phyloP scores from a whole-genome alignment of 2,113 vertebrate species.

The Lasiurus borealis region DNA sequence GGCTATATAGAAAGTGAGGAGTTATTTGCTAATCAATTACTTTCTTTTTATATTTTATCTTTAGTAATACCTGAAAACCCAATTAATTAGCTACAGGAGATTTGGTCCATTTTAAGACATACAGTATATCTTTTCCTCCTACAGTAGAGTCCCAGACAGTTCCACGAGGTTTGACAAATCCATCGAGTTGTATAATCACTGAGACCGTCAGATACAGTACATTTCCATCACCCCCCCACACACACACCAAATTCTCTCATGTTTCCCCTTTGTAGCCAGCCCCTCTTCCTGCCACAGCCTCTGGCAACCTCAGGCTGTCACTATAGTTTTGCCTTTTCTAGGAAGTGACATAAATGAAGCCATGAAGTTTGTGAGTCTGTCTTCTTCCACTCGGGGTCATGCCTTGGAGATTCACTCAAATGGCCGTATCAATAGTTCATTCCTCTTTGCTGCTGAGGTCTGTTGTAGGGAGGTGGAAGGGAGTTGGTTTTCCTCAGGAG shows the following conservation, averaged over 20 bases:
- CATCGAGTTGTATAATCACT: not conserved
- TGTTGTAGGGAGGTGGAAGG: accelerated
- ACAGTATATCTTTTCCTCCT: not conserved
- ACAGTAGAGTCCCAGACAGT: not conserved
- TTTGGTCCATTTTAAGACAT: not conserved
- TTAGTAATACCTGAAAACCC: not conserved
- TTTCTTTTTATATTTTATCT: not conserved
- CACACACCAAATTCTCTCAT: not conserved
- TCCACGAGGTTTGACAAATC: not conserved
- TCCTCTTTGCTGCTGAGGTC: not conserved
- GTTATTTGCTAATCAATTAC: not conserved
- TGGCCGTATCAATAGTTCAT: too few species aligned
- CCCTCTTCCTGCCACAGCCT: not conserved
- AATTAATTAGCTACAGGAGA: not conserved
- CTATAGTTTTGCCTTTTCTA: not conserved
- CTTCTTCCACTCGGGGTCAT: too few species aligned
- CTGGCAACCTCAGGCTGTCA: not conserved
- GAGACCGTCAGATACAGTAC: too few species aligned
- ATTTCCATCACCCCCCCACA: not conserved
- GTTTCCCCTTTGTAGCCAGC: too few species aligned
- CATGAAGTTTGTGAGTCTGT: not conserved
- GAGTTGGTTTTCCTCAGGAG: not conserved
- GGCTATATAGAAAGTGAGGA: not conserved
- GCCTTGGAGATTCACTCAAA: not conserved
- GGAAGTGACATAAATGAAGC: not conserved